Conservation (phyloP, 2,797 vertebrate genomes). For the Phrynocephalus forsythii region DNA sequence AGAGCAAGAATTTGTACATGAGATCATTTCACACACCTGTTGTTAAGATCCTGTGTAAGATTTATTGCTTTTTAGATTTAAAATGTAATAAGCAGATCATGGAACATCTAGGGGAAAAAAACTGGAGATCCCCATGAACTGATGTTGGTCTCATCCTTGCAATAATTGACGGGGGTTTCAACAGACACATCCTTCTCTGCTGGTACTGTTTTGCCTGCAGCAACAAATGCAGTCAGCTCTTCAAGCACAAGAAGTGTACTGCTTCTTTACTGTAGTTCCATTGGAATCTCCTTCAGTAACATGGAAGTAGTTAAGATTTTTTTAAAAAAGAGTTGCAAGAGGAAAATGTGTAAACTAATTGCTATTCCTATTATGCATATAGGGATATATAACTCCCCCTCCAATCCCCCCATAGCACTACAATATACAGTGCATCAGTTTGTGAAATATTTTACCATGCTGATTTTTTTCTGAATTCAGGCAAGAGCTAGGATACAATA, state of each 20-base stretch:
- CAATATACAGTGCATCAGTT: background rate
- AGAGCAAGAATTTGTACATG: background rate
- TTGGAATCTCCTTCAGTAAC: background rate
- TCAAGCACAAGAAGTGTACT: background rate
- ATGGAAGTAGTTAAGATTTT: background rate
- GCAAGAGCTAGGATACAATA: background rate
- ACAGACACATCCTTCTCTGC: constrained; percentile 20
- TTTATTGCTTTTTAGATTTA: background rate
- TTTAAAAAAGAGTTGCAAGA: background rate
- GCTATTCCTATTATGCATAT: background rate
- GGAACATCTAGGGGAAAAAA: background rate
- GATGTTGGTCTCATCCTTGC: background rate
- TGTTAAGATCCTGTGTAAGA: background rate
- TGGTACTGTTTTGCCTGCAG: background rate
- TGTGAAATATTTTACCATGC: background rate
- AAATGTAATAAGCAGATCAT: background rate
- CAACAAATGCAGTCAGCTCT: background rate
- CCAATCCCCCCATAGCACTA: too few relatives aligned
- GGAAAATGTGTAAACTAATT: background rate
- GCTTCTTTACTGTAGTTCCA: background rate
- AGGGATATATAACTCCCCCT: too few relatives aligned
- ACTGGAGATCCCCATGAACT: background rate
- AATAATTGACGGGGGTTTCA: constrained; percentile 18
- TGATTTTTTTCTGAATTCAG: background rate
- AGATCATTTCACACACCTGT: background rate